Conservation (phyloP, 2,113 vertebrate species). For the Falco punctatus region DNA sequence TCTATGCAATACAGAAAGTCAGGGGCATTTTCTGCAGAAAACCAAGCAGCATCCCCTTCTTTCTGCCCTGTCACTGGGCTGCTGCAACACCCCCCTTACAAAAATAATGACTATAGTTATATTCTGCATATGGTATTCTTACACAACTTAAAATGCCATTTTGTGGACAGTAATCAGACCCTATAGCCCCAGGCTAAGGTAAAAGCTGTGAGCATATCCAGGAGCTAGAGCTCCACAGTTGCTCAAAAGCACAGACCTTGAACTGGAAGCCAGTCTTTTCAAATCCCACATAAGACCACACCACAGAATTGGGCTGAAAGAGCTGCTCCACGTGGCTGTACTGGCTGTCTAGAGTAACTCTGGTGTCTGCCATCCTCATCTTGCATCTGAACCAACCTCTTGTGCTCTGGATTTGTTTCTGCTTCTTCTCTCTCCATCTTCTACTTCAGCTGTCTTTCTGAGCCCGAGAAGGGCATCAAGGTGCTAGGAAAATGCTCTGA, state of each 20-base stretch:
- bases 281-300: background rate
- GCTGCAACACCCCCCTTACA: background rate
- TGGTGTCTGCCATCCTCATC: background rate
- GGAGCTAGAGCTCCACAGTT: background rate
- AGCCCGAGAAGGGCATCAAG: background rate
- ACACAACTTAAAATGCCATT: background rate
- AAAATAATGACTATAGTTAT: background rate
- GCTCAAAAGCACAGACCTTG: background rate
- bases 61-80: background rate
- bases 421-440: background rate
- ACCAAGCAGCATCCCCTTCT: background rate
- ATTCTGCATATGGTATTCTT: background rate
- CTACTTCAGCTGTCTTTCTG: background rate
- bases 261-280: background rate
- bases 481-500: background rate
- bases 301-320: background rate
- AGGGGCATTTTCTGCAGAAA: background rate
- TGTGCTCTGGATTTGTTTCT: background rate
- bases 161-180: background rate
- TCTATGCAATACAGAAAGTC: background rate
- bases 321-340: background rate
- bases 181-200: background rate
- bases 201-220: background rate
- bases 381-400: background rate
- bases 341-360: fast-evolving